phyloP scores from a whole-genome alignment of 1,140 invertebrate species.

The Episyrphus balteatus region DNA sequence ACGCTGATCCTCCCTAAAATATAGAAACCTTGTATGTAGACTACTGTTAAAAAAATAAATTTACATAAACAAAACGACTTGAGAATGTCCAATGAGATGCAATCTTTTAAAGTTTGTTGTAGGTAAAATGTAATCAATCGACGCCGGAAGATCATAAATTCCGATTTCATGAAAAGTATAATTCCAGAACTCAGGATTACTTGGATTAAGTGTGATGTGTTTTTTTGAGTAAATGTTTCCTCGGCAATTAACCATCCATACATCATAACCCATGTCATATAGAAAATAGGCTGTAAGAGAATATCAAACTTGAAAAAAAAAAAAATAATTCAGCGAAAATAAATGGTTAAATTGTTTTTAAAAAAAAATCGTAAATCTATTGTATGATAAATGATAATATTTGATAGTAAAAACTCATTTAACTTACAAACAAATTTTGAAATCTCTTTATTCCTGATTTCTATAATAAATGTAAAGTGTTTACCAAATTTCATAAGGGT shows the following conservation, averaged over 20 bases:
- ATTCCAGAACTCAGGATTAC: conserved; percentile 39
- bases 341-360: too few species aligned
- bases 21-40: too few species aligned
- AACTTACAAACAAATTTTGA: too few species aligned
- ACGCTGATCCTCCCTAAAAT: conserved; percentile 46
- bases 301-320: neutral
- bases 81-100: conserved; percentile 50
- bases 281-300: conserved; percentile 28
- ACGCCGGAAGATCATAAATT: conserved; percentile 46
- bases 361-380: too few species aligned
- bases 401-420: too few species aligned
- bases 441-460: too few species aligned
- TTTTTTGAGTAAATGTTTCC: conserved; percentile 30
- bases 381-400: too few species aligned
- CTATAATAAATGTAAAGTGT: too few species aligned
- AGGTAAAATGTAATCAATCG: conserved; percentile 46
- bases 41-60: too few species aligned
- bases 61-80: conserved; percentile 43
- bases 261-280: conserved; percentile 53
- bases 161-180: conserved; percentile 55
- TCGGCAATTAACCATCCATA: conserved; percentile 47
- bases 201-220: conserved; percentile 37
- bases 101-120: conserved; percentile 40
- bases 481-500: too few species aligned
- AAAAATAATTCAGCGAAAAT: neutral